These are phyloP conservation scores for Vulpes vulpes DNA, from an alignment of 2,113 vertebrate species.

Conservation along the genomic window DNA sequence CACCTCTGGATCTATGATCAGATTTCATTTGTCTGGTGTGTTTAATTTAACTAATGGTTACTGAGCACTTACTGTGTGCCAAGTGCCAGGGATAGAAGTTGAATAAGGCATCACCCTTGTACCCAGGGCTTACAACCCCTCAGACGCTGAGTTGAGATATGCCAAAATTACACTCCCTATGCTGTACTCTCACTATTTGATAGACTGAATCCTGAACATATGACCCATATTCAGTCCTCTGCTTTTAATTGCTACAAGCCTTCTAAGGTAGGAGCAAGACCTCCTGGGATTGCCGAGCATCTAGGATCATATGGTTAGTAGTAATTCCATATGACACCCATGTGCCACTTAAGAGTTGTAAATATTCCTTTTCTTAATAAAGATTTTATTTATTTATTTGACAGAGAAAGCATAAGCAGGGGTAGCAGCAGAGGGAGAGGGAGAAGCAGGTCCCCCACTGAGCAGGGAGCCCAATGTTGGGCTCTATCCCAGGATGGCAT, in stretches of 20 bases:
- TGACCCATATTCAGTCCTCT: background rate
- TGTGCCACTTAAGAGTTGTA: background rate
- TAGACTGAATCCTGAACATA: background rate
- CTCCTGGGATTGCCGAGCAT: background rate
- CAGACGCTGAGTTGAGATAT: background rate
- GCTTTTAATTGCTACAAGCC: background rate
- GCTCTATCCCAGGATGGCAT: too few relatives aligned
- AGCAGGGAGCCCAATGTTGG: too few relatives aligned
- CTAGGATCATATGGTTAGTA: background rate
- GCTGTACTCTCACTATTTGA: background rate
- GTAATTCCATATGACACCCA: background rate
- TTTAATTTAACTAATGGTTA: background rate
- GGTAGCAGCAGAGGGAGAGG: too few relatives aligned
- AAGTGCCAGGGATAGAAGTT: background rate
- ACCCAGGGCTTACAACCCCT: background rate
- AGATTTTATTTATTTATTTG: too few relatives aligned
- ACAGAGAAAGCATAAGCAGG: too few relatives aligned
- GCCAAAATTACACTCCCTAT: background rate
- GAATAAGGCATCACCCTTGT: background rate
- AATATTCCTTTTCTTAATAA: background rate
- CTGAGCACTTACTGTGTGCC: background rate
- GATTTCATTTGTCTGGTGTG: constrained; percentile 9
- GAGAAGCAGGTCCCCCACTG: too few relatives aligned
- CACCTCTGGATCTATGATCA: background rate
- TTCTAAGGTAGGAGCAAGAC: background rate